phyloP scores from a whole-genome alignment of 2,888 invertebrate genomes.

The Andrena chrysosceles region DNA sequence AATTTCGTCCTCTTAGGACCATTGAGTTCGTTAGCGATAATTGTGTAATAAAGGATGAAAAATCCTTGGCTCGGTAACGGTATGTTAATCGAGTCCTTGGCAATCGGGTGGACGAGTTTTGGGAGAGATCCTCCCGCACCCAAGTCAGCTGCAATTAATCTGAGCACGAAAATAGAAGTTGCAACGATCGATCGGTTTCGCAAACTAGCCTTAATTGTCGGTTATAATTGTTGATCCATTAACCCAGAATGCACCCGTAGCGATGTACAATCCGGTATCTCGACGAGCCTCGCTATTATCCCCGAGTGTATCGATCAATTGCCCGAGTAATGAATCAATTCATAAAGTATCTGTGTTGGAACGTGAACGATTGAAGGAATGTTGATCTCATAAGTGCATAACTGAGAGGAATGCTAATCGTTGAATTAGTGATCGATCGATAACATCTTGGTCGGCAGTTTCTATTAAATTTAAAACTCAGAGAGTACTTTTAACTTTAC shows the following conservation, averaged over 20 bases:
- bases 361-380: neutral
- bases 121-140: neutral
- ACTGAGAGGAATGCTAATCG: too few species aligned
- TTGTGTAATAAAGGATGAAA: neutral
- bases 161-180: neutral
- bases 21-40: neutral
- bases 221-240: slow-evolving; percentile 40
- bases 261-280: slow-evolving; percentile 15
- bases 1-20: neutral
- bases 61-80: neutral
- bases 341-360: neutral
- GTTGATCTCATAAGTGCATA: neutral
- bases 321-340: slow-evolving; percentile 11
- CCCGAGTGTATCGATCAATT: slow-evolving; percentile 13
- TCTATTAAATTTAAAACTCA: neutral
- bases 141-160: neutral
- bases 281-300: slow-evolving; percentile 25
- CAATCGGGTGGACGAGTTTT: neutral
- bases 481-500: neutral
- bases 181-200: slow-evolving; percentile 8
- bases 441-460: too few species aligned
- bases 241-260: slow-evolving; percentile 31
- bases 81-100: neutral
- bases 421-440: too few species aligned
- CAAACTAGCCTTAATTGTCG: slow-evolving; percentile 42